phyloP scores from a whole-genome alignment of 2,888 invertebrate species.

The Branchellion lobata region DNA sequence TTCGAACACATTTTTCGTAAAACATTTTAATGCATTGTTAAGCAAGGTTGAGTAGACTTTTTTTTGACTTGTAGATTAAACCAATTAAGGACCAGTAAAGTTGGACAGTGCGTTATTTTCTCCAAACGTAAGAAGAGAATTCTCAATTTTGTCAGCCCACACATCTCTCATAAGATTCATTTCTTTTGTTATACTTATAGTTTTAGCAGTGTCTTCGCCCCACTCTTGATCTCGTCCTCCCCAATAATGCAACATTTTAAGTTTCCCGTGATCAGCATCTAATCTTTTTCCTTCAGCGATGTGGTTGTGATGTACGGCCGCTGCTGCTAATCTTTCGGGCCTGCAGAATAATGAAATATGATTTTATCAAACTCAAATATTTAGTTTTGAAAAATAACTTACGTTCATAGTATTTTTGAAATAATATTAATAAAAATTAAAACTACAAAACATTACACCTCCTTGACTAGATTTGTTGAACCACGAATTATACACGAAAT shows the following conservation, averaged over 20 bases:
- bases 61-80: too few relatives aligned
- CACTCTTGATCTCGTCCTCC: constrained; percentile 52
- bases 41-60: too few relatives aligned
- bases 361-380: background rate
- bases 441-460: too few relatives aligned
- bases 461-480: too few relatives aligned
- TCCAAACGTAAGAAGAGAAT: constrained; percentile 48
- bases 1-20: too few relatives aligned
- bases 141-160: constrained; percentile 39
- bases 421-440: too few relatives aligned
- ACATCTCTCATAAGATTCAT: constrained; percentile 44
- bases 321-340: constrained; percentile 43
- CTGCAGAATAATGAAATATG: constrained; percentile 25
- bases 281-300: constrained; percentile 40
- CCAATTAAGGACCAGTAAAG: constrained; percentile 50
- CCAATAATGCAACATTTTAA: constrained; percentile 54
- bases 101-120: constrained; percentile 46
- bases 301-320: constrained; percentile 47
- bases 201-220: constrained; percentile 52
- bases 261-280: constrained; percentile 37
- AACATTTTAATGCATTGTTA: too few relatives aligned
- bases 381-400: too few relatives aligned
- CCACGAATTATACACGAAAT: too few relatives aligned
- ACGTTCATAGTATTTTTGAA: too few relatives aligned
- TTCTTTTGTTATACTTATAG: constrained; percentile 48